Conservation (phyloP, 2,113 vertebrate species). For the Orcinus orca region DNA sequence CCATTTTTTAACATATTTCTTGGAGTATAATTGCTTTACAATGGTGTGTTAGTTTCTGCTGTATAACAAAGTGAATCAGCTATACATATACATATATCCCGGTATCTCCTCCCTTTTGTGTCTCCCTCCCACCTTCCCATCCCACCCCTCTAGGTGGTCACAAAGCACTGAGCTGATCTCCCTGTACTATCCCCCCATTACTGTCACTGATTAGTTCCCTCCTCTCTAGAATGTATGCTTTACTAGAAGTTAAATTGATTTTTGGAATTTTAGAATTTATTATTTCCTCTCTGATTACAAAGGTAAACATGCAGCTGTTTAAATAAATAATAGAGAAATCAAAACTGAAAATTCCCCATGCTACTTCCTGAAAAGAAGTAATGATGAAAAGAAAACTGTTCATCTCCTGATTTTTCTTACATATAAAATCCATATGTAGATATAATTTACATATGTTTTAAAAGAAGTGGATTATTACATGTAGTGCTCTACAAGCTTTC, state of each 20-base stretch:
- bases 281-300: constrained; percentile 32
- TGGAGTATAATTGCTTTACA: too few relatives aligned
- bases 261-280: constrained; percentile 11
- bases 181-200: background rate
- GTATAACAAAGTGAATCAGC: too few relatives aligned
- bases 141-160: too few relatives aligned
- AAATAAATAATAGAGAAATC: constrained; percentile 4
- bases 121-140: too few relatives aligned
- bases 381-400: background rate
- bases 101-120: too few relatives aligned
- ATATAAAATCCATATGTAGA: background rate
- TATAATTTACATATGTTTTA: background rate
- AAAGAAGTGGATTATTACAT: background rate
- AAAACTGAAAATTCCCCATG: background rate
- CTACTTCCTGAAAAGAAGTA: background rate
- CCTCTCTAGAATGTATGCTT: background rate
- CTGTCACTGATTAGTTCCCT: background rate
- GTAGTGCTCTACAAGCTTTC: background rate
- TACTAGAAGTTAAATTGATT: background rate
- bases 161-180: too few relatives aligned
- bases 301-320: background rate
- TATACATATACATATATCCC: too few relatives aligned
- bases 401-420: background rate
- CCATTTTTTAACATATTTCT: too few relatives aligned
- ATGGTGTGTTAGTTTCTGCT: too few relatives aligned